phyloP scores from a whole-genome alignment of 2,888 invertebrate species.

The Apeira syringaria region DNA sequence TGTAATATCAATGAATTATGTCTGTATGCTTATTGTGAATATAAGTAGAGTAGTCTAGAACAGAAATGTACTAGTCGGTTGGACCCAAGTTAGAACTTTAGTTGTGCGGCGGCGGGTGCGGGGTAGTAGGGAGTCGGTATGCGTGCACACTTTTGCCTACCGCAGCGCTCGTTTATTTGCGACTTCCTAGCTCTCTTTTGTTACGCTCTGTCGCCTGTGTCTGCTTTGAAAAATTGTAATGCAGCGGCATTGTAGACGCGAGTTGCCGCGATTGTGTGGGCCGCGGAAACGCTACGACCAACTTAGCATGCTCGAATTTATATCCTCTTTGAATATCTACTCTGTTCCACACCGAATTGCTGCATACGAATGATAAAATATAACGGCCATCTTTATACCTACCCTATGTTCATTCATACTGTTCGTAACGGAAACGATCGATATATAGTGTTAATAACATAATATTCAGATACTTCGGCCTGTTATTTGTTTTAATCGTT shows the following conservation, averaged over 20 bases:
- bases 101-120: constrained; percentile 35
- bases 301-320: constrained; percentile 46
- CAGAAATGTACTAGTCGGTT: constrained; percentile 14
- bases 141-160: constrained; percentile 62
- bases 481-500: too few relatives aligned
- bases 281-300: constrained; percentile 39
- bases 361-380: too few relatives aligned
- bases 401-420: too few relatives aligned
- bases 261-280: constrained; percentile 67
- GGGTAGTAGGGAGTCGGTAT: constrained; percentile 40
- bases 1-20: too few relatives aligned
- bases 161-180: constrained; percentile 78
- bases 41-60: too few relatives aligned
- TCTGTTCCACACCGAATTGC: constrained; percentile 13
- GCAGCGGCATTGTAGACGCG: constrained; percentile 71
- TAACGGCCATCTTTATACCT: too few relatives aligned
- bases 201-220: constrained; percentile 76
- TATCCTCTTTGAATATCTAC: constrained; percentile 34
- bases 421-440: too few relatives aligned
- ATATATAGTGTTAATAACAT: too few relatives aligned
- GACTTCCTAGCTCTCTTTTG: constrained; percentile 79
- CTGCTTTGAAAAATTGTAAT: constrained; percentile 81
- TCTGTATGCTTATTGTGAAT: too few relatives aligned
- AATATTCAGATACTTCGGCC: too few relatives aligned
- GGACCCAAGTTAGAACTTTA: constrained; percentile 13